Evolutionary conservation across 2,113 vertebrate genomes (phyloP), one percentile per base, ranked within the genome.

Genomic region (Chlamydotis undulata): DNA sequence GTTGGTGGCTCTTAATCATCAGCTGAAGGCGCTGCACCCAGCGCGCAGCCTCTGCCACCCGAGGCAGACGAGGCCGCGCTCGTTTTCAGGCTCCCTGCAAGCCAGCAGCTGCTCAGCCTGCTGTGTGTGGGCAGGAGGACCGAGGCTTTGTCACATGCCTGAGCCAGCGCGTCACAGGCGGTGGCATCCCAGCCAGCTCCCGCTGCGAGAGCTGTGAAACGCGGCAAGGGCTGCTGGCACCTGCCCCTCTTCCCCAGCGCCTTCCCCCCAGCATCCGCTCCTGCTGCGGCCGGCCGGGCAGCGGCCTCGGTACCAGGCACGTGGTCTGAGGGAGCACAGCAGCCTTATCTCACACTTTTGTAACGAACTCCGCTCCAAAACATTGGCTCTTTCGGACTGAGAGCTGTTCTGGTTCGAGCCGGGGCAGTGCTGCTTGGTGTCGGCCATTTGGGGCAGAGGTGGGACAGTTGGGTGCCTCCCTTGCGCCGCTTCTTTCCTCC

Each of bases 91-190:
- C 91, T 88, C 83, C 74, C 75, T 1, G 93, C 14, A 10, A 50
- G 37, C 7, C 82, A 9, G 93, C 89, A 94, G 94, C 94, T 86
- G 94, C 91, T 88, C 78, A 50, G 96, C 70, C 64, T 2, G 70
- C 47, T 17, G 2, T 3, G 86, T 56, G 96, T 95, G 91, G 93
- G 96, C 96, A 96, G 95, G 52, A 83, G 64, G 60, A 76, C 47
- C 5, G 43, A 1, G 69, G 88, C 93, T 92, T 25, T 79, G 92
- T 91, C 96, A 95, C 87, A 67, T 50, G 92, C 89, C 87, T 8
- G 60, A 81, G 83, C 4, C 83, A 45, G 91, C 53, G 1, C 7
- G 64, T 7, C 47, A 10, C 88, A 75, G 88, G 1, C 55, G 10
- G 45, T 89, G 95, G 14, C 94, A 84, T 29, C 84, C 19, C 91